Base-by-base conservation (phyloP, 1,140 invertebrate species). In the Teleopsis dalmanni region DNA sequence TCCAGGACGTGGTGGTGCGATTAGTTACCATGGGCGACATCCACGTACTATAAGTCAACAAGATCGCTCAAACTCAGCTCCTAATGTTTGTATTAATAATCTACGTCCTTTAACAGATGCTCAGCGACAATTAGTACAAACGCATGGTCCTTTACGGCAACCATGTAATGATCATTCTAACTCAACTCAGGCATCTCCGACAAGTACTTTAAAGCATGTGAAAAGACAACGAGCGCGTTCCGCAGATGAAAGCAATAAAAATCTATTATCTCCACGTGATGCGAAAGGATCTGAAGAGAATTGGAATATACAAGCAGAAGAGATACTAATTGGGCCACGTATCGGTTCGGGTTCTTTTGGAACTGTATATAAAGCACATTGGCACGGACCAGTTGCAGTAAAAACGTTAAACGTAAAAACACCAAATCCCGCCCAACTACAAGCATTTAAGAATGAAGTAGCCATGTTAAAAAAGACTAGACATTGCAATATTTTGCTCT, bases 381-480 rank as follows among this genome's bases (percentile, higher is more conserved):
- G 95, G 92, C 95, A 98, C 72, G 96, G 92, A 0, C 88, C 92
- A 4, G 94, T 99, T 1, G 96, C 96, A 1, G 88, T 98, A 0
- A 99, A 99, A 73, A 95, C 91, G 14, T 76, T 99, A 16, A 99
- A 99, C 65, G 96, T 99, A 0, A 92, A 90, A 65, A 94, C 95
- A 55, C 96, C 96, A 0, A 98, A 91, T 3, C 81, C 88, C 1
- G 89, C 90, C 35, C 95, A 99, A 72, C 76, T 98, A 60, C 88
- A 95, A 72, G 95, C 95, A 9, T 99, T 99, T 72, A 98, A 98
- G 74, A 99, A 99, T 75, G 96, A 99, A 79, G 95, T 99, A 40
- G 91, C 91, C 8, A 94, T 98, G 27, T 75, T 98, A 34, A 82
- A 92, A 45, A 91, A 91, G 70, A 91, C 89, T 27, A 80, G 88